Base-by-base conservation (phyloP, 1,140 invertebrate species). In the Drosophila kanapiae region DNA sequence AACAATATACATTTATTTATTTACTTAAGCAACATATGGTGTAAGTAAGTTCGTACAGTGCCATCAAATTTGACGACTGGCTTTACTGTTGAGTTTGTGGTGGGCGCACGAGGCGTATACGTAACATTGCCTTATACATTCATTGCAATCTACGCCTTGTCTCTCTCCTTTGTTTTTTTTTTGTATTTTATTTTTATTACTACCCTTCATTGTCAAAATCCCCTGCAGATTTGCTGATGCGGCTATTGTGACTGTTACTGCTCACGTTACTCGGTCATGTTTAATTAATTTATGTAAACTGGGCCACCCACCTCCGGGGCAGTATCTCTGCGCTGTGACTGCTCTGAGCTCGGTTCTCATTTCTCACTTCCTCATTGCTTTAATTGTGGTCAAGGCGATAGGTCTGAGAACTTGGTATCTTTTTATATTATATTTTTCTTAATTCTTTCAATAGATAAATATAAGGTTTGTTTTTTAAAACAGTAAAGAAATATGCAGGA, bases 231-330 rank as follows among this genome's bases (percentile, higher is more conserved):
- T 45, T 53, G 38, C 45, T 56, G 49, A 45, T 68, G 62, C 40
- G 56, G 29, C 53, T 33, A 38, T 51, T 43, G 59, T 43, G 59
- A 53, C n/a, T 60, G 61, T 42, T 60, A 33, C 54, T 60, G 38
- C 85, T 88, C 84, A 88, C 84, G 85, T 88, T 88, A 78, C 80
- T 78, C 65, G 84, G 45, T 70, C 81, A 84, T 69, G 78, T 78
- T 90, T 88, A 88, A 90, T 85, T 88, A 90, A 90, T 88, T 88
- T 85, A 88, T 85, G 85, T 90, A 85, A 90, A 84, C 81, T 72
- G 74, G 68, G 64, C 45, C 49, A 77, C 74, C 53, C 58, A 56
- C 42, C 31, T 35, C 49, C 31, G 31, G 31, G 33, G 0, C 18
- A 18, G 38, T 64, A 33, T 42, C 61, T 47, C 49, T n/a, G 23